These are phyloP conservation scores for Dryobotodes eremita DNA, from an alignment of 2,888 invertebrate genomes.

Conservation along the genomic window DNA sequence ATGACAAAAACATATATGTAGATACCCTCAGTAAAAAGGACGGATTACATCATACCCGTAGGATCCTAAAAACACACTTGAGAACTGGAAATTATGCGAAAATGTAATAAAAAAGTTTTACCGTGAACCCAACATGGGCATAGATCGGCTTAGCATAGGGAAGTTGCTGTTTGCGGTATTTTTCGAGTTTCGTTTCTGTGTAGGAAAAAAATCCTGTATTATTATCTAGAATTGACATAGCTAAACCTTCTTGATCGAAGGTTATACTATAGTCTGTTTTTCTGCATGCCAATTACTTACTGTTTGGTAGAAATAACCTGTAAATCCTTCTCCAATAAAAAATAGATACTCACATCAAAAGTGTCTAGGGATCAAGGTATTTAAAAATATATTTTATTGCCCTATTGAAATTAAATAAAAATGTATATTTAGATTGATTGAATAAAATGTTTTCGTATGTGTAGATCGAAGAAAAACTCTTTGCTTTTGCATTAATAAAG, in stretches of 20 bases:
- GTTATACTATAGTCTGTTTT: background rate
- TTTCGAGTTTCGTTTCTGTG: background rate
- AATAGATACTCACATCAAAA: background rate
- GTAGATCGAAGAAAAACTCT: too few species aligned
- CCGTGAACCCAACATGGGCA: background rate
- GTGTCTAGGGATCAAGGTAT: too few species aligned
- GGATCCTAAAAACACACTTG: slow-evolving; percentile 59
- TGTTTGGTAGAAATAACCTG: too few species aligned
- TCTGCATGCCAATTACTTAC: background rate
- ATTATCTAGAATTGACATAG: too few species aligned
- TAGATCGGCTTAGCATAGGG: slow-evolving; percentile 1
- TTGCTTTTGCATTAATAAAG: too few species aligned
- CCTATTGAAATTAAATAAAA: too few species aligned
- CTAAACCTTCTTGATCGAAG: too few species aligned
- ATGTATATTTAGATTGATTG: too few species aligned
- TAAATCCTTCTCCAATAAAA: too few species aligned
- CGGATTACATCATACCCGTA: slow-evolving; percentile 44
- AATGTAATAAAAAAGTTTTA: slow-evolving; percentile 59
- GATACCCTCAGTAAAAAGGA: slow-evolving; percentile 21
- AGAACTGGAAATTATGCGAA: slow-evolving; percentile 58
- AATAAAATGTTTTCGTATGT: too few species aligned
- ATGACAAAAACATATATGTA: slow-evolving; percentile 42
- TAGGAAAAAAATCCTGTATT: too few species aligned
- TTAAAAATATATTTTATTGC: too few species aligned
- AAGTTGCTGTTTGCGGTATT: background rate